These are phyloP conservation scores for Pelmatolapia mariae DNA, from an alignment of 2,113 vertebrate species.

Conservation along the genomic window DNA sequence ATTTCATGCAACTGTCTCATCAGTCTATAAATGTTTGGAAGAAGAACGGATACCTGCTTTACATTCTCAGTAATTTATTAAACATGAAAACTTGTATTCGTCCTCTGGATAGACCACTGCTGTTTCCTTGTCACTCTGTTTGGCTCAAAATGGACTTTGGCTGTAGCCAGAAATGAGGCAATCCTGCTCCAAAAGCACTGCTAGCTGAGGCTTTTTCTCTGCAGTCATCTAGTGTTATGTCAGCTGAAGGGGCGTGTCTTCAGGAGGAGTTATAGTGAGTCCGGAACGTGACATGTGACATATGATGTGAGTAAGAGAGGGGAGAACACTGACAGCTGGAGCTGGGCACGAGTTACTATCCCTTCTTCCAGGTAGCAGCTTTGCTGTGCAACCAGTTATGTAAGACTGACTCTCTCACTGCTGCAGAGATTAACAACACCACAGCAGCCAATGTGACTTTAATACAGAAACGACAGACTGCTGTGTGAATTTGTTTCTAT, in stretches of 20 bases:
- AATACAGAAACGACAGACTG: neutral
- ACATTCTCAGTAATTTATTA: neutral
- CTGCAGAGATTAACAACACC: slow-evolving; percentile 30
- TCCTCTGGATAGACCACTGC: neutral
- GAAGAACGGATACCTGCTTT: neutral
- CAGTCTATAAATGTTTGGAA: neutral
- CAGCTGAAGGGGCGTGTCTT: neutral
- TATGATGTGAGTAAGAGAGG: slow-evolving; percentile 39
- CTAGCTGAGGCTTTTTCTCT: neutral
- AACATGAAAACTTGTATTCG: neutral
- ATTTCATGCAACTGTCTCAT: neutral
- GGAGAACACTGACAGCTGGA: slow-evolving; percentile 49
- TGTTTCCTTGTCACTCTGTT: neutral
- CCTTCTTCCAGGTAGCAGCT: slow-evolving; percentile 57
- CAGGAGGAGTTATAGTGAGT: neutral
- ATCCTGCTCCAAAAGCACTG: neutral
- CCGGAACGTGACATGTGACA: slow-evolving; percentile 30
- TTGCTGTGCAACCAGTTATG: slow-evolving; percentile 28
- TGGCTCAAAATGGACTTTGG: neutral
- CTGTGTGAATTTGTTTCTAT: neutral
- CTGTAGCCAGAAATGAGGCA: neutral
- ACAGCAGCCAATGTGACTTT: slow-evolving; percentile 18
- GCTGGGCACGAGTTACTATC: slow-evolving; percentile 37
- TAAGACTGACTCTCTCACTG: slow-evolving; percentile 36
- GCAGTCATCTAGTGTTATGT: slow-evolving; percentile 8